Conservation (phyloP, 2,797 vertebrate genomes). For the Myiotriccus ornatus region DNA sequence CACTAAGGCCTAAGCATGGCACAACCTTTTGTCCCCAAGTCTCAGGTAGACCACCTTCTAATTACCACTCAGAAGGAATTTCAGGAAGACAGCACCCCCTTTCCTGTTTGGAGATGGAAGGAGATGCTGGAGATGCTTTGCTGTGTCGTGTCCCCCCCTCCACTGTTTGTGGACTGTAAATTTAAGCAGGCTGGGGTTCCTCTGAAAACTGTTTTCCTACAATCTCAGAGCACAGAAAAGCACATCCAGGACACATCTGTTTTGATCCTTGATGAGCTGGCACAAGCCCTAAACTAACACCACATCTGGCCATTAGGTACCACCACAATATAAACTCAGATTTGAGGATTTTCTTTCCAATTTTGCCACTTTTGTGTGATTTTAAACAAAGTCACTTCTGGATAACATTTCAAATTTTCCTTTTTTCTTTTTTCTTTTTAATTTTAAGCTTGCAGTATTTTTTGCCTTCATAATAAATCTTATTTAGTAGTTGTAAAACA, state of each 20-base stretch:
- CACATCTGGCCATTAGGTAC: not conserved
- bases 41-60: not conserved
- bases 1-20: not conserved
- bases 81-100: not conserved
- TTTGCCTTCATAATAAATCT: not conserved
- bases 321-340: not conserved
- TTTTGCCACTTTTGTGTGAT: not conserved
- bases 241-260: not conserved
- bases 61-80: not conserved
- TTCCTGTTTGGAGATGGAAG: not conserved
- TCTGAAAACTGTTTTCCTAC: not conserved
- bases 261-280: not conserved
- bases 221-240: not conserved
- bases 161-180: not conserved
- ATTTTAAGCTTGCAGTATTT: not conserved
- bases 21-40: fast-evolving
- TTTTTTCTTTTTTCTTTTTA: not conserved
- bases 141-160: fast-evolving
- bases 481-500: not conserved
- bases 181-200: fast-evolving
- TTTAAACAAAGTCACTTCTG: not conserved
- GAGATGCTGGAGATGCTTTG: not conserved
- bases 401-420: fast-evolving
- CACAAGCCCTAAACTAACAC: not conserved
- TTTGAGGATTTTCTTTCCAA: not conserved